phyloP scores from a whole-genome alignment of 2,797 vertebrate genomes.

The Smutsia gigantea region DNA sequence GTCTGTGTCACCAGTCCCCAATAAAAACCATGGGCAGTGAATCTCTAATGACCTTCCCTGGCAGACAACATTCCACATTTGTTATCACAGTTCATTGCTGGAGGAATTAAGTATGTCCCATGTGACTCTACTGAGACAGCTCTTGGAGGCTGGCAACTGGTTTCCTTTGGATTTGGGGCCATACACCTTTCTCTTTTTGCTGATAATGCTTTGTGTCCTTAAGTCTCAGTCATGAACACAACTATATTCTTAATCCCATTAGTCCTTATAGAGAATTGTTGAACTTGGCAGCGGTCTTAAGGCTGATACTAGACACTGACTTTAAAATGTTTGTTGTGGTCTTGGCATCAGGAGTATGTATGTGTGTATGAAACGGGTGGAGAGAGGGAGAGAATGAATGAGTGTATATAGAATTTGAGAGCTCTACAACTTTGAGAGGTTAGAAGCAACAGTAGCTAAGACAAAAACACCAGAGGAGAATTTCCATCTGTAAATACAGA shows the following conservation, averaged over 20 bases:
- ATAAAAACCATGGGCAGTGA: not conserved
- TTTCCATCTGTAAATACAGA: not conserved
- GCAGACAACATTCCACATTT: not conserved
- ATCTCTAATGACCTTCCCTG: not conserved
- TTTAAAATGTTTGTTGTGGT: not conserved
- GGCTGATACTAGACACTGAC: not conserved
- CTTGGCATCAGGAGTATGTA: not conserved
- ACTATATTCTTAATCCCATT: not conserved
- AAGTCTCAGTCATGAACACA: not conserved
- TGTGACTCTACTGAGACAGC: not conserved
- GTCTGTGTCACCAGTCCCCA: not conserved
- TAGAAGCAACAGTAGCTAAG: not conserved
- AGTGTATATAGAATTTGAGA: not conserved
- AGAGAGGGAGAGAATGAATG: not conserved
- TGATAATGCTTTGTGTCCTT: not conserved
- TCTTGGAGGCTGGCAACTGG: not conserved
- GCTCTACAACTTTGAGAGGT: not conserved
- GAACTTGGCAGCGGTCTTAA: not conserved
- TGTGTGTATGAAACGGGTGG: not conserved
- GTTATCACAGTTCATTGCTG: not conserved
- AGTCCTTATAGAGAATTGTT: not conserved
- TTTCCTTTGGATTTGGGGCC: not conserved
- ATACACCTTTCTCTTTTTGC: not conserved
- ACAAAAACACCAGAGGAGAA: not conserved
- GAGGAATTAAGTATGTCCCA: not conserved